A percentile compares a stretch with the other conserved stretches of the same genome.
Evolutionary conservation across 2,797 vertebrate species (phyloP).

Genomic region (Falco naumanni): DNA sequence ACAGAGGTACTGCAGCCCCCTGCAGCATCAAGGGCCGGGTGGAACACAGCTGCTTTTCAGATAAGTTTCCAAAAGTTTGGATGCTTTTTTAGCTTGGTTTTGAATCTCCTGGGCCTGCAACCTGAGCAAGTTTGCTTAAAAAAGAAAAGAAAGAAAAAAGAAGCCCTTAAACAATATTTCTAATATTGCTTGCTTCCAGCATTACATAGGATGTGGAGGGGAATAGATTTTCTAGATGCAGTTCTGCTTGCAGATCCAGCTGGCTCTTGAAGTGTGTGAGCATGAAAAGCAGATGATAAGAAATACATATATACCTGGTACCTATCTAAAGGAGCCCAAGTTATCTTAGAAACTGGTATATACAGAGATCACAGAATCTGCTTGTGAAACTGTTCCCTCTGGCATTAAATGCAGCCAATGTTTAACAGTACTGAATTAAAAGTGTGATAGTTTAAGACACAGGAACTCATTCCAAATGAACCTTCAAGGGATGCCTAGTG

Average conservation of each 20-base stretch:
- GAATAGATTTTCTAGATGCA: neutral
- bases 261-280: slow-evolving; percentile 7
- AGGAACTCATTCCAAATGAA: slow-evolving; percentile 4
- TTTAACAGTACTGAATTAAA: slow-evolving; percentile 31
- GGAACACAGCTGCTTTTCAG: neutral
- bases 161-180: neutral
- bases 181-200: neutral
- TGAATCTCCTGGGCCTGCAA: neutral
- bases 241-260: neutral
- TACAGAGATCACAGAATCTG: slow-evolving; percentile 33
- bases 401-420: neutral
- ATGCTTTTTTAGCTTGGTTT: neutral
- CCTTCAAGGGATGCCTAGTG: neutral
- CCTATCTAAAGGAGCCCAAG: neutral
- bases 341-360: slow-evolving; percentile 44
- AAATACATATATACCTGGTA: neutral
- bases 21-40: neutral
- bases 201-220: neutral
- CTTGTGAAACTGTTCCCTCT: slow-evolving; percentile 29
- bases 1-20: neutral
- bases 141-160: neutral
- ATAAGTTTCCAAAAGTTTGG: neutral
- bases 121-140: neutral
- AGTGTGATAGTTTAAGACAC: slow-evolving; percentile 14
- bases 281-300: slow-evolving; percentile 37